Percentiles rank a stretch among this genome's conserved stretches.
Evolutionary conservation across 2,113 vertebrate species (phyloP).

Genomic region (Hippocampus comes): DNA sequence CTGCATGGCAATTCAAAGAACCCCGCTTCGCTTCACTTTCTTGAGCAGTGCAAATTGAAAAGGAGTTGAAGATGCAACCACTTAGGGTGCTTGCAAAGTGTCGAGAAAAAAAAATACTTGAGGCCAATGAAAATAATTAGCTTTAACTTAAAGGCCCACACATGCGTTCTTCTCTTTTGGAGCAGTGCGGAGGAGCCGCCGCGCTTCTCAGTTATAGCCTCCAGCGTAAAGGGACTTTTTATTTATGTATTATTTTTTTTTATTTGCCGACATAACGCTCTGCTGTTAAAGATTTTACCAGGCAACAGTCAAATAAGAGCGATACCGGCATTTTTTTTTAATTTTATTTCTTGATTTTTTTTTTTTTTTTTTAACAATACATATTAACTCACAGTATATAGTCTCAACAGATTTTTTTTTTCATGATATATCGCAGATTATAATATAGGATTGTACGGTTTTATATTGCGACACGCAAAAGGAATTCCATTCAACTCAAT

Average conservation of each 20-base stretch:
- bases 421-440: not conserved
- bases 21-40: slow-evolving; percentile 13
- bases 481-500: not conserved
- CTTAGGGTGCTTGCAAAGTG: slow-evolving; percentile 32
- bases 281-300: too few relatives aligned
- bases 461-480: not conserved
- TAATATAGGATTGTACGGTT: not conserved
- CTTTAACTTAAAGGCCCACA: slow-evolving; percentile 25
- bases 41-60: slow-evolving; percentile 12
- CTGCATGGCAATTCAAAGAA: not conserved
- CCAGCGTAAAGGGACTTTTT: too few relatives aligned
- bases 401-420: too few relatives aligned
- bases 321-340: too few relatives aligned
- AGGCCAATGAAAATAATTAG: slow-evolving; percentile 52
- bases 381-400: too few relatives aligned
- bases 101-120: slow-evolving; percentile 21
- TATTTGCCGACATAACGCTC: too few relatives aligned
- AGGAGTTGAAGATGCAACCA: slow-evolving; percentile 34
- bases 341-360: too few relatives aligned
- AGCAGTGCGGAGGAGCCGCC: too few relatives aligned
- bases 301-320: too few relatives aligned
- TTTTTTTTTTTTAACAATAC: too few relatives aligned
- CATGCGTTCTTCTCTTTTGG: not conserved
- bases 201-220: too few relatives aligned
- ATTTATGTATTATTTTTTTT: too few relatives aligned